Evolutionary conservation across 1,140 invertebrate genomes (phyloP).

Genomic region (Drosophila erecta): DNA sequence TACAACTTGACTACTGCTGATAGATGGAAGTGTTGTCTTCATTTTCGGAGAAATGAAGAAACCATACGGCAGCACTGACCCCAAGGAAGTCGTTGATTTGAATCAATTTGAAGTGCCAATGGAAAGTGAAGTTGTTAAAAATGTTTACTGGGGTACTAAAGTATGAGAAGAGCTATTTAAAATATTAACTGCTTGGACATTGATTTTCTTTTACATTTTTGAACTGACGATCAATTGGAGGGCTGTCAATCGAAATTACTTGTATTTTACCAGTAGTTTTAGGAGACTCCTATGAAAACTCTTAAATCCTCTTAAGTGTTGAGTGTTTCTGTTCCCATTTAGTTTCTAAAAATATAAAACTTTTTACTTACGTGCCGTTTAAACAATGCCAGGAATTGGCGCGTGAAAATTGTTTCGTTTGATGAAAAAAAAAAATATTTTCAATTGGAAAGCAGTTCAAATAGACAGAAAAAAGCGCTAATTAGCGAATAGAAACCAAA

Average conservation of each 20-base stretch:
- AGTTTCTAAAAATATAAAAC: constrained; percentile 67
- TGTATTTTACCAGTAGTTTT: no score
- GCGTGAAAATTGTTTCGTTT: constrained; percentile 79
- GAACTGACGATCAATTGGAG: no score
- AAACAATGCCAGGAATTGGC: constrained; percentile 76
- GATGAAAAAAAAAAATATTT: constrained; percentile 55
- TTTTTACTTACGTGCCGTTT: constrained; percentile 64
- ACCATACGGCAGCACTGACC: constrained; percentile 20
- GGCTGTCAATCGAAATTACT: no score
- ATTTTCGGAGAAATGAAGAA: constrained; percentile 12
- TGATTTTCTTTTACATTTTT: not conserved
- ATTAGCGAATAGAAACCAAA: constrained; percentile 60
- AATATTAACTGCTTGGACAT: no score
- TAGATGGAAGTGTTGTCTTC: constrained; percentile 38
- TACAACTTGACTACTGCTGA: constrained; percentile 37
- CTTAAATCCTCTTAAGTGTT: not conserved
- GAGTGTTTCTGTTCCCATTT: constrained; percentile 29
- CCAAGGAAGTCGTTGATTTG: not conserved
- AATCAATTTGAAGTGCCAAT: constrained; percentile 8
- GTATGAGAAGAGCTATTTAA: no score
- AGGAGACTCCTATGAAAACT: not conserved
- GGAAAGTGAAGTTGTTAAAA: not conserved
- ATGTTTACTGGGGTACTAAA: not conserved
- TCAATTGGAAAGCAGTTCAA: constrained; percentile 74
- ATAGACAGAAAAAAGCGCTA: constrained; percentile 54